Base-by-base conservation (phyloP, 2,888 invertebrate species). In the Heliconius hortense region DNA sequence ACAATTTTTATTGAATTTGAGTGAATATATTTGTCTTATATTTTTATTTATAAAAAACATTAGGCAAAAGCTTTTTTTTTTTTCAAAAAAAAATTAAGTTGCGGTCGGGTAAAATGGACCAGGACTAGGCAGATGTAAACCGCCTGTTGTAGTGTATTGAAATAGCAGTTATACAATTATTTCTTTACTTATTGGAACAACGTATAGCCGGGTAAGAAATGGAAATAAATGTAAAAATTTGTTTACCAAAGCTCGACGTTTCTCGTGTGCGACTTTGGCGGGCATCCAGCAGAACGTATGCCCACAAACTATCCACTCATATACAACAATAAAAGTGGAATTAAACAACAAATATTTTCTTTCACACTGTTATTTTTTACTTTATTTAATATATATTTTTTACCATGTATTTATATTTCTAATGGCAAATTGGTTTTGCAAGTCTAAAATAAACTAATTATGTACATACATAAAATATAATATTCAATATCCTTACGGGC, bases 231-330 rank as follows among this genome's bases (percentile, higher is more conserved):
- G 35, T 24, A 21, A 53, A 53, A 13, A 66, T 10, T 64, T 64
- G 63, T 70, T 74, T 74, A 70, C 70, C 10, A 63, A 28, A 74
- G 39, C 56, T 70, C 53, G 63, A 69, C 48, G 73, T 67, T 73
- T 26, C 67, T 67, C 56, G 62, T 24, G 26, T 74, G 69, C 69
- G 69, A 70, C 35, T 70, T 74, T 70, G 74, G 74, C 63, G 28
- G 5, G 11, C 10, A 24, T 74, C 74, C 74, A 74, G 63, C 24
- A 31, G 35, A 48, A 35, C 66, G 69, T 70, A 70, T 64, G 53
- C 63, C 69, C 60, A 62, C 48, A 66, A 63, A 66, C 35, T 71
- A 53, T 75, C 66, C 71, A 71, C 26, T 66, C 48, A 31, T 66
- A 66, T 18, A 66, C 64, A 70, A 66, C 70, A 71, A 69, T 70